Percentiles rank a stretch among this genome's conserved stretches.
Conservation (phyloP, 2,888 invertebrate species). For the Cerastis leucographa region DNA sequence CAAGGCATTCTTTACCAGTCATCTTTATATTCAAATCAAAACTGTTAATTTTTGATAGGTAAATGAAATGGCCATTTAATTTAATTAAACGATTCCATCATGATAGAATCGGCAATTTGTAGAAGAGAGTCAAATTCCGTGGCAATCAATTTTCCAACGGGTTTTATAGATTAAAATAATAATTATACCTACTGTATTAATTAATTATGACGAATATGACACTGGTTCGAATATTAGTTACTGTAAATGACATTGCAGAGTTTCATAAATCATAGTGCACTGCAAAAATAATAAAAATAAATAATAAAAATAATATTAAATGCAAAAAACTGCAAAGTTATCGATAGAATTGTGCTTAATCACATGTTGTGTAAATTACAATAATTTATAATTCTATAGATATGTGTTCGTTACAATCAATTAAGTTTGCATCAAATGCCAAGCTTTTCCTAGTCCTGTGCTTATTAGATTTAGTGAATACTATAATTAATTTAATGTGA, state of each 20-base stretch:
- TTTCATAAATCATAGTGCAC: no score
- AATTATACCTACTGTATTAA: no score
- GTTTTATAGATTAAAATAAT: background rate
- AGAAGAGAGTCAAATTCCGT: background rate
- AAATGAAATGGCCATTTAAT: background rate
- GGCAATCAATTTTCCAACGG: background rate
- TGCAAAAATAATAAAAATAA: no score
- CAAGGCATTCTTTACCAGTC: no score
- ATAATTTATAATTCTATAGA: conserved; percentile 22
- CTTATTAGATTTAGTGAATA: conserved; percentile 44
- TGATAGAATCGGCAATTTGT: background rate
- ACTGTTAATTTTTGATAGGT: background rate
- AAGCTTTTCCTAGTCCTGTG: conserved; percentile 60
- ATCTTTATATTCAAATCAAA: background rate
- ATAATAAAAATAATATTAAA: no score
- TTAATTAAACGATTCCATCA: background rate
- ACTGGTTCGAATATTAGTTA: background rate
- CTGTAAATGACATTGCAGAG: conserved; percentile 1
- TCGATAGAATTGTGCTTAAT: conserved; percentile 7
- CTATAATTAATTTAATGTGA: conserved; percentile 55
- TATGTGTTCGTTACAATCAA: conserved; percentile 39
- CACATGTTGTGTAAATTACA: conserved; percentile 31
- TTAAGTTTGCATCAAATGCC: conserved; percentile 53
- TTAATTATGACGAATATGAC: background rate
- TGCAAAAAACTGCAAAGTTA: no score